Base-by-base conservation (phyloP, 2,113 vertebrate species). In the Morone chrysops region DNA sequence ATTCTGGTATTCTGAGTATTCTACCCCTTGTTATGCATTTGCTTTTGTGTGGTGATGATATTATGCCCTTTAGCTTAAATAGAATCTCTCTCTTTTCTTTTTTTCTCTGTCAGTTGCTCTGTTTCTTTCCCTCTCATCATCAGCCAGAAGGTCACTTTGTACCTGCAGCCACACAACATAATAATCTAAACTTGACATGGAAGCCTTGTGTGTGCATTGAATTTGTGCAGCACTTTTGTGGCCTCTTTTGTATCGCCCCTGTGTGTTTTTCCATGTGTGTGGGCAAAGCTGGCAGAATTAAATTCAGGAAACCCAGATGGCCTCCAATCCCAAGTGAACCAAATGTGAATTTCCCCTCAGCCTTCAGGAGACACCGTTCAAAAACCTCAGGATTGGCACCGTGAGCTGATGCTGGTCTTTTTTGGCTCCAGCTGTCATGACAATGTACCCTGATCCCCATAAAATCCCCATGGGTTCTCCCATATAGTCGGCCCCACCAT, bases 121-220 rank as follows among this genome's bases (percentile, higher is more conserved):
- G 8, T 74, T 82, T 80, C 70, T 47, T 74, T 75, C 43, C 59
- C 63, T 82, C 63, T 82, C 68, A 77, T 86, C 45, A 0, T 82
- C 22, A 31, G 59, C 57, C 78, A 80, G 70, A 88, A 89, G 87
- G 85, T 89, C 80, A 87, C 60, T 47, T 69, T 78, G 50, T 71
- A 90, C 89, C 87, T 86, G 85, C 73, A 89, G 87, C 72, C 63
- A 80, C 69, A 70, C 41, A 82, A 78, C 85, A 86, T 36, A 66
- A 83, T 87, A 76, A 88, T 86, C 53, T 61, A 36, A 86, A 70
- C 73, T 65, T 78, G 72, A 81, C 67, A 83, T 17, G n/a, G 59
- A 71, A 70, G 45, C 51, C 60, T 70, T 68, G 70, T 65, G 75
- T 75, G 16, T 70, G 20, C 59, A 56, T 53, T 47, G 40, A 22